Evolutionary conservation across 2,113 vertebrate species (phyloP).

Genomic region (Phycodurus eques): DNA sequence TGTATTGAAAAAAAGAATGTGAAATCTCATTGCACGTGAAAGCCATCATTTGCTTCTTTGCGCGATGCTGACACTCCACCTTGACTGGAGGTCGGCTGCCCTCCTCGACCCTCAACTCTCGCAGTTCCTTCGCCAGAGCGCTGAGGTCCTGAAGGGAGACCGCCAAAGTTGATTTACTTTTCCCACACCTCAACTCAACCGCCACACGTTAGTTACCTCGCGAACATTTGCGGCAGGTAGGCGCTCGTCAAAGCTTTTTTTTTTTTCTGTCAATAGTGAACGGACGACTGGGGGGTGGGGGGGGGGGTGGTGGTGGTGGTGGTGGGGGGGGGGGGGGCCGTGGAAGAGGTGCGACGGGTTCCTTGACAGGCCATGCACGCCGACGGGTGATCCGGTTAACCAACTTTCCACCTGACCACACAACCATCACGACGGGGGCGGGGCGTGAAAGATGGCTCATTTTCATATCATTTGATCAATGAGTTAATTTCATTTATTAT

Average conservation of each 20-base stretch:
- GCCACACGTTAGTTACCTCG: conserved; percentile 22
- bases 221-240: conserved; percentile 6
- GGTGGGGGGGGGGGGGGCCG: not conserved
- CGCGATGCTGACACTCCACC: conserved; percentile 51
- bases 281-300: not conserved
- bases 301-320: not conserved
- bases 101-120: conserved; percentile 92
- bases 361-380: no score
- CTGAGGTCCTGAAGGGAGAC: conserved; percentile 82
- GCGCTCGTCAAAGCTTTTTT: not conserved
- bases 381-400: no score
- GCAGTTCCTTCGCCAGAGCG: conserved; percentile 91
- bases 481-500: no score
- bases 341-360: conserved; percentile 11
- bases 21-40: no score
- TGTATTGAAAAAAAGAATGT: no score
- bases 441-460: no score
- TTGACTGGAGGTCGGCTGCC: conserved; percentile 91
- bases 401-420: no score
- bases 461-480: no score
- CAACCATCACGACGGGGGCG: no score
- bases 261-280: not conserved
- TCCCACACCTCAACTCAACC: conserved; percentile 11
- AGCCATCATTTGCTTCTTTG: not conserved
- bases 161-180: not conserved